These are phyloP conservation scores for Cepphus grylle DNA, from an alignment of 2,113 vertebrate species.

Conservation along the genomic window DNA sequence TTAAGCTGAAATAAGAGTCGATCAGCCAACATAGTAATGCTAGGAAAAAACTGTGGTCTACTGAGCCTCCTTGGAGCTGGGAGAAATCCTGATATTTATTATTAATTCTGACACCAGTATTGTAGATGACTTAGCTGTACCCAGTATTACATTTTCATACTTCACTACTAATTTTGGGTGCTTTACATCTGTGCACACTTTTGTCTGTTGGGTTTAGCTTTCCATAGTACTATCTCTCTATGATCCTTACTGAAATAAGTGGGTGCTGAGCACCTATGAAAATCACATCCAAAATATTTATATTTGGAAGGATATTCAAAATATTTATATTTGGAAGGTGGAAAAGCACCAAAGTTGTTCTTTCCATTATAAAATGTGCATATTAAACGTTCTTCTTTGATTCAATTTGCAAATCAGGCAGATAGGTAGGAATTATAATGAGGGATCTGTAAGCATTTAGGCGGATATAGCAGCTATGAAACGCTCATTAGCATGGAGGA, in stretches of 20 bases:
- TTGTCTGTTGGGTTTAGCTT: not conserved
- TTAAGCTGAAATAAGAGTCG: not conserved
- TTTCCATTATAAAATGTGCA: not conserved
- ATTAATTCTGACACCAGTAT: not conserved
- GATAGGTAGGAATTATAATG: not conserved
- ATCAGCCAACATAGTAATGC: not conserved
- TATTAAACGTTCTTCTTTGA: not conserved
- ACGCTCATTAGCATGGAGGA: not conserved
- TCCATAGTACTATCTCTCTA: not conserved
- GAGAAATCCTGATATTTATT: not conserved
- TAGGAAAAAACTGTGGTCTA: not conserved
- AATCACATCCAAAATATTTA: not conserved
- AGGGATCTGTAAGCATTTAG: not conserved
- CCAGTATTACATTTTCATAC: not conserved
- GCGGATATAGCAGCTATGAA: not conserved
- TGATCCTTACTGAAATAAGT: not conserved
- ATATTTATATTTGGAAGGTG: not conserved
- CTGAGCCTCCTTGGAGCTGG: not conserved
- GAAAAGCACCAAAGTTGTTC: not conserved
- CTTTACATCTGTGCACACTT: not conserved
- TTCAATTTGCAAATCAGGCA: not conserved
- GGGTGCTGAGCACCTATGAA: not conserved
- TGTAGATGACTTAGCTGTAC: not conserved
- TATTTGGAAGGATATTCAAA: not conserved
- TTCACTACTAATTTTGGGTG: not conserved